phyloP scores from a whole-genome alignment of 2,888 invertebrate genomes.

The Nomada goodeniana region DNA sequence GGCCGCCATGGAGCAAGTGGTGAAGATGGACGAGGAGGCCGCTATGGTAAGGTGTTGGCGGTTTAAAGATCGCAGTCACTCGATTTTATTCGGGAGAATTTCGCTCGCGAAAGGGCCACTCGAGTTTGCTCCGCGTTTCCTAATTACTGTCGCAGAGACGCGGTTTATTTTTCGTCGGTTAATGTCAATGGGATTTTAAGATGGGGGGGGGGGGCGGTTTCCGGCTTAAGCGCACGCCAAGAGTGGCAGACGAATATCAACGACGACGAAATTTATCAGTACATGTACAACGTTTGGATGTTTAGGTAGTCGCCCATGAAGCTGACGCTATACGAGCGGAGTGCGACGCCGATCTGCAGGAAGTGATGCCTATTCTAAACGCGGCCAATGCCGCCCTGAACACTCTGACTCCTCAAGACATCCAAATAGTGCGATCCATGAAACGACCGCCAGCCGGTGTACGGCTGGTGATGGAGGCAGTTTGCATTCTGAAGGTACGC shows the following conservation, averaged over 20 bases:
- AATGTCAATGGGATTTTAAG: conserved; percentile 6
- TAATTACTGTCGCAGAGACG: neutral
- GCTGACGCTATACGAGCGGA: conserved; percentile 96
- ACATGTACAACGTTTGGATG: neutral
- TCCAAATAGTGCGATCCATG: conserved; percentile 98
- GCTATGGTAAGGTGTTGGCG: conserved; percentile 85
- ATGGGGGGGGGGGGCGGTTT: neutral
- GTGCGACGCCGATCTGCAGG: conserved; percentile 95
- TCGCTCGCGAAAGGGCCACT: neutral
- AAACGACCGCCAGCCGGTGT: conserved; percentile 97
- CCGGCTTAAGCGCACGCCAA: neutral
- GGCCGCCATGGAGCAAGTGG: conserved; percentile 91
- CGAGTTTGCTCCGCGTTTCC: conserved; percentile 1
- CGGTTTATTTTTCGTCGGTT: neutral
- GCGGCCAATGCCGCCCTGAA: conserved; percentile 94
- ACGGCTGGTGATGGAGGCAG: conserved; percentile 97
- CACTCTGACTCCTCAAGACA: conserved; percentile 96
- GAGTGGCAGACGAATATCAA: too few relatives aligned
- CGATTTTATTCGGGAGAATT: conserved; percentile 19
- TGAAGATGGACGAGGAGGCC: conserved; percentile 91
- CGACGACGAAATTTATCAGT: neutral
- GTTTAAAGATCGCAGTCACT: conserved; percentile 42
- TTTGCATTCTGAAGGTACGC: conserved; percentile 94
- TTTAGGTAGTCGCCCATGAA: conserved; percentile 78
- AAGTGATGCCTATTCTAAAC: conserved; percentile 96